Evolutionary conservation across 1,140 invertebrate genomes (phyloP).

Genomic region (Laupala kohalensis): DNA sequence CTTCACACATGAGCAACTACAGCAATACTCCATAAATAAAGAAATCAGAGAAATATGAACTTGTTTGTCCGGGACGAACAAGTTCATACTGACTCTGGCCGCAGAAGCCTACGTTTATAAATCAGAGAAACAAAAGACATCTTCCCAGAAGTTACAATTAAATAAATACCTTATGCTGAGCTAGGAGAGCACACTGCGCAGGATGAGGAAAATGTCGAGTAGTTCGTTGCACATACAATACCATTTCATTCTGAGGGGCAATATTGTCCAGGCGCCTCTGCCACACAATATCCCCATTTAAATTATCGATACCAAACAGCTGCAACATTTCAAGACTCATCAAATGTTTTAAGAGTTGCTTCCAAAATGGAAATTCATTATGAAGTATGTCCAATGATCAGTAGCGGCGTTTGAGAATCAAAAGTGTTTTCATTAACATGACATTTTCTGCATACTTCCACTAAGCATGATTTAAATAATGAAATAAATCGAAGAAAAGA

Average conservation of each 20-base stretch:
- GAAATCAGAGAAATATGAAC: too few relatives aligned
- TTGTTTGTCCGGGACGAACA: too few relatives aligned
- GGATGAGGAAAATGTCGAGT: slow-evolving; percentile 72
- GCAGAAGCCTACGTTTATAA: too few relatives aligned
- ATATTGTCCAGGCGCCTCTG: slow-evolving; percentile 46
- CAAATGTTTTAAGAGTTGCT: too few relatives aligned
- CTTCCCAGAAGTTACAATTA: not conserved
- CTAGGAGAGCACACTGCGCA: slow-evolving; percentile 61
- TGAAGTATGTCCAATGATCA: too few relatives aligned
- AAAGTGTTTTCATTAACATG: too few relatives aligned
- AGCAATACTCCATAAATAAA: not conserved
- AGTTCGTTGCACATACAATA: slow-evolving; percentile 65
- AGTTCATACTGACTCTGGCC: too few relatives aligned
- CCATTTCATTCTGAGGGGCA: slow-evolving; percentile 34
- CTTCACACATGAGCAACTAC: not conserved
- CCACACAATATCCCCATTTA: slow-evolving; percentile 72
- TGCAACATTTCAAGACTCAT: slow-evolving; percentile 28
- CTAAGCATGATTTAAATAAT: too few relatives aligned
- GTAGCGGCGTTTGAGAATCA: too few relatives aligned
- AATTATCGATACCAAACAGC: slow-evolving; percentile 78
- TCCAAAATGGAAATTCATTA: too few relatives aligned
- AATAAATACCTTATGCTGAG: slow-evolving; percentile 45
- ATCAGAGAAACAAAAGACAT: not conserved
- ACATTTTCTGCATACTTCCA: too few relatives aligned
- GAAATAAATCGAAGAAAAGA: too few relatives aligned